Percentiles rank a stretch among this genome's conserved stretches.
Evolutionary conservation across 2,113 vertebrate genomes (phyloP).

Genomic region (Acanthisitta chloris): DNA sequence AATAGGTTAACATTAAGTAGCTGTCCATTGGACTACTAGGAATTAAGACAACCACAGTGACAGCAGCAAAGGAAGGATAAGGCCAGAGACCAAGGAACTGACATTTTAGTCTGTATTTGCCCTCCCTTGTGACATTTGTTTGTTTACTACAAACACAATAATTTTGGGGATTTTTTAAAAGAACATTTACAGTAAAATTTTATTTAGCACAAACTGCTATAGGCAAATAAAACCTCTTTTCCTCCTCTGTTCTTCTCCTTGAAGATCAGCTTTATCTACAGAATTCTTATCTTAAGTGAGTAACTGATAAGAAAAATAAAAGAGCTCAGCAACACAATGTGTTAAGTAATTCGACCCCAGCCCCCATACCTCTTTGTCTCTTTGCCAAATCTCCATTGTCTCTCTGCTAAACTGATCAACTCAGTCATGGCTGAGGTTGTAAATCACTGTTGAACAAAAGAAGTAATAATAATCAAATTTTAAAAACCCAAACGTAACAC

Average conservation of each 20-base stretch:
- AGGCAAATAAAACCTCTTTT: constrained; percentile 25
- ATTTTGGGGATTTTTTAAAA: neutral
- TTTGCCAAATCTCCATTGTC: neutral
- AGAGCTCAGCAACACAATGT: neutral
- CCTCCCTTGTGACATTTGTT: neutral
- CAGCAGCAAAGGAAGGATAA: neutral
- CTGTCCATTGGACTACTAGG: neutral
- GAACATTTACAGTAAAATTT: constrained; percentile 38
- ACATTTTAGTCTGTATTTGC: neutral
- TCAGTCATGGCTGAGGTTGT: neutral
- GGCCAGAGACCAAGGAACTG: neutral
- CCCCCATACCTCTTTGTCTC: neutral
- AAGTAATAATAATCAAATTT: neutral
- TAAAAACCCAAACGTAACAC: neutral
- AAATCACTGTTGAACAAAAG: neutral
- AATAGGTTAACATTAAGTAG: neutral
- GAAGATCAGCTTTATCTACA: constrained; percentile 50
- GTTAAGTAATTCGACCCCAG: constrained; percentile 22
- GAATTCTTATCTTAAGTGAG: constrained; percentile 57
- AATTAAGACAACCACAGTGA: neutral
- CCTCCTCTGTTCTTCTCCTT: neutral
- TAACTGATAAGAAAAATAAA: constrained; percentile 67
- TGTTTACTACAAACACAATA: neutral
- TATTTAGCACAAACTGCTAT: constrained; percentile 40
- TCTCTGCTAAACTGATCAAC: neutral